phyloP scores from a whole-genome alignment of 2,113 vertebrate species.

The Vireo altiloquus region DNA sequence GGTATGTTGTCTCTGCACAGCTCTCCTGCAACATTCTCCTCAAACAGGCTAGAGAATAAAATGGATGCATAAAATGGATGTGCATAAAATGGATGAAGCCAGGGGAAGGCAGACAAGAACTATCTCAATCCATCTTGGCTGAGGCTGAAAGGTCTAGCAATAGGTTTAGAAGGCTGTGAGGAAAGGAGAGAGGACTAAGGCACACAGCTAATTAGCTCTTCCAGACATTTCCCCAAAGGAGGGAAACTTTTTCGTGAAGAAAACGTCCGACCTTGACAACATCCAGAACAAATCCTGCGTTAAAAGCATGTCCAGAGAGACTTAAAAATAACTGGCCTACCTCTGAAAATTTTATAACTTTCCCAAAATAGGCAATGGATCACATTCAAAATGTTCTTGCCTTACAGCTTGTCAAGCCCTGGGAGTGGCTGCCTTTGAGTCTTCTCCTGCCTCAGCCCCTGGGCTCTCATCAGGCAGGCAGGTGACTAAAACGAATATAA shows the following conservation, averaged over 20 bases:
- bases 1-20: not conserved
- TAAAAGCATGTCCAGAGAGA: constrained; percentile 26
- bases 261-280: constrained; percentile 9
- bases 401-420: not conserved
- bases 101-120: not conserved
- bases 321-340: constrained; percentile 63
- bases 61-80: not conserved
- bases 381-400: constrained; percentile 30
- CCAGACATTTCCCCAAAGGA: constrained; percentile 1
- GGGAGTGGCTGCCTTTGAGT: not conserved
- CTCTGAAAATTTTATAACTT: constrained; percentile 50
- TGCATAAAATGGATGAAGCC: not conserved
- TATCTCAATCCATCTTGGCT: not conserved
- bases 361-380: constrained; percentile 43
- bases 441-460: not conserved
- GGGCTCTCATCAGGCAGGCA: not conserved
- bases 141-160: not conserved
- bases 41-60: not conserved
- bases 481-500: not conserved
- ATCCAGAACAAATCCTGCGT: constrained; percentile 29
- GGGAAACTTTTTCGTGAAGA: not conserved
- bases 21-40: not conserved
- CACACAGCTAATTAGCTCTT: constrained; percentile 36
- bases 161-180: not conserved
- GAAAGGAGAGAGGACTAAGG: not conserved